These are phyloP conservation scores for Psilopsiagon aymara DNA, from an alignment of 2,113 vertebrate species.

Conservation along the genomic window DNA sequence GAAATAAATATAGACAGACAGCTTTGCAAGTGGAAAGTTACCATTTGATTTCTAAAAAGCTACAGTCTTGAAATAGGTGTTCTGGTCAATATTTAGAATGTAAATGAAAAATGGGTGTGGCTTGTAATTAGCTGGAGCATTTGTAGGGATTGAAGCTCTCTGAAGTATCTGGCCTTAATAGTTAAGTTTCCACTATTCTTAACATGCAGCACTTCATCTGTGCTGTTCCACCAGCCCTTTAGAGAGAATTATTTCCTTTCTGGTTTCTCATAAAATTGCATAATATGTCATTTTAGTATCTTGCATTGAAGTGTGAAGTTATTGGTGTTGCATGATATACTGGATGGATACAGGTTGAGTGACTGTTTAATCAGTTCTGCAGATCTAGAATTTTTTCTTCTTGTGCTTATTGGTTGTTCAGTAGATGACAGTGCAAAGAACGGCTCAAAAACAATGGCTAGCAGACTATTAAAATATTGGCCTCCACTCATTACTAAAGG, in stretches of 20 bases:
- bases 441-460: neutral
- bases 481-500: neutral
- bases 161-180: neutral
- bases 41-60: neutral
- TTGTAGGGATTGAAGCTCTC: neutral
- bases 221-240: neutral
- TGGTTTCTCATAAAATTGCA: neutral
- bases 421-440: neutral
- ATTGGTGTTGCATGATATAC: fast-evolving
- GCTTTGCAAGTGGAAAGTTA: neutral
- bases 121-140: neutral
- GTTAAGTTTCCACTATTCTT: neutral
- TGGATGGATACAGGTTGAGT: neutral
- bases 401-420: neutral
- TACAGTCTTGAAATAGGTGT: neutral
- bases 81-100: neutral
- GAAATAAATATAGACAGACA: neutral
- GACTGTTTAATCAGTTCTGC: neutral
- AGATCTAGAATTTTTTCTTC: neutral
- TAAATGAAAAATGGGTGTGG: neutral
- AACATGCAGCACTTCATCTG: neutral
- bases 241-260: neutral
- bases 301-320: neutral
- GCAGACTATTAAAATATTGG: neutral
- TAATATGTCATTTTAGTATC: neutral